Evolutionary conservation across 2,113 vertebrate species (phyloP).

Genomic region (Ramphastos sulfuratus): DNA sequence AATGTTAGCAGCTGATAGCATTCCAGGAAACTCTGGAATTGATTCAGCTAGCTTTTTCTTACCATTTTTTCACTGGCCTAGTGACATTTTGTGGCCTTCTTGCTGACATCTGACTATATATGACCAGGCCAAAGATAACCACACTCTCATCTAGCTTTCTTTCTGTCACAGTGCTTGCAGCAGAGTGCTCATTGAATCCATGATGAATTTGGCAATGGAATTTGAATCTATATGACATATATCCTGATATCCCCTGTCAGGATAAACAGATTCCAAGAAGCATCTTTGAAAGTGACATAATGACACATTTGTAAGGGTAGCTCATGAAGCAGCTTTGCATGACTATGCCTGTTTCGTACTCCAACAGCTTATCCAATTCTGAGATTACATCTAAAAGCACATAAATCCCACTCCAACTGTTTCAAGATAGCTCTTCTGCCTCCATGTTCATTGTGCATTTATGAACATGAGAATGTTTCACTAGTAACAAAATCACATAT

Average conservation of each 20-base stretch:
- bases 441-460: not conserved
- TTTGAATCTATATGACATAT: not conserved
- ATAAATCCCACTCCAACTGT: accelerated
- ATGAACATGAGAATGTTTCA: not conserved
- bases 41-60: not conserved
- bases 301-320: not conserved
- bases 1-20: not conserved
- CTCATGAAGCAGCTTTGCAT: not conserved
- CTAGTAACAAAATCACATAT: not conserved
- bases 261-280: not conserved
- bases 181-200: not conserved
- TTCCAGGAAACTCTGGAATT: not conserved
- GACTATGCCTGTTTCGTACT: not conserved
- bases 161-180: not conserved
- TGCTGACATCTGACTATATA: not conserved
- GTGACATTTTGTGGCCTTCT: not conserved
- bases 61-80: not conserved
- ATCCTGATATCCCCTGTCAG: not conserved
- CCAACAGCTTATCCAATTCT: not conserved
- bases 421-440: not conserved
- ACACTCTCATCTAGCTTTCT: not conserved
- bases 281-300: not conserved
- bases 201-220: not conserved
- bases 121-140: not conserved
- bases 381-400: not conserved